Conservation (phyloP, 2,797 vertebrate genomes). For the Spinibarbus caldwelli region DNA sequence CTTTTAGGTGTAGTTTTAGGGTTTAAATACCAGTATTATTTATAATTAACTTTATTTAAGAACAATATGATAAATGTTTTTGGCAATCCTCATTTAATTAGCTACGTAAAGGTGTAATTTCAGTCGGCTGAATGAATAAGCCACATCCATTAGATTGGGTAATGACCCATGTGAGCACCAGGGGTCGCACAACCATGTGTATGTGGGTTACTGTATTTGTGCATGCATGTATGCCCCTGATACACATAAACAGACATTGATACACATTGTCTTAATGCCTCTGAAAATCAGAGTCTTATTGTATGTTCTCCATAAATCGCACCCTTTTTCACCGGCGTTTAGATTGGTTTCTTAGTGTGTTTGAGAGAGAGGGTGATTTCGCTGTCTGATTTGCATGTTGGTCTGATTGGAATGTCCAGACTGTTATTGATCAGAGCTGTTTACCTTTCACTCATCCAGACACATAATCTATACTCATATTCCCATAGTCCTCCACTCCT, state of each 20-base stretch:
- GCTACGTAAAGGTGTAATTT: neutral
- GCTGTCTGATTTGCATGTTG: slow-evolving; percentile 51
- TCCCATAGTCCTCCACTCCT: slow-evolving; percentile 59
- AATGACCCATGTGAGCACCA: slow-evolving; percentile 35
- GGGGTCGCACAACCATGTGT: slow-evolving; percentile 16
- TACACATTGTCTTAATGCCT: neutral
- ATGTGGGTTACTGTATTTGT: slow-evolving; percentile 16
- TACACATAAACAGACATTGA: neutral
- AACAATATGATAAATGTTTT: neutral
- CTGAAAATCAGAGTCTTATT: neutral
- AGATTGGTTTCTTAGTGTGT: slow-evolving; percentile 16
- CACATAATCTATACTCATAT: slow-evolving; percentile 77
- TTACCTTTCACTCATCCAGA: slow-evolving; percentile 76
- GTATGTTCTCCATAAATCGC: slow-evolving; percentile 1
- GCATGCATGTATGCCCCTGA: neutral
- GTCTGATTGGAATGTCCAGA: slow-evolving; percentile 59
- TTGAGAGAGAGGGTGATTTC: slow-evolving; percentile 13
- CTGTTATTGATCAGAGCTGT: slow-evolving; percentile 77
- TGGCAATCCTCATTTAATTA: neutral
- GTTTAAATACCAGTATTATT: neutral
- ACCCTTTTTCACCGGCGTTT: slow-evolving; percentile 10
- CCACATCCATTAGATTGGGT: neutral
- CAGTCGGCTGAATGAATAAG: neutral
- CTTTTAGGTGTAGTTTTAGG: neutral
- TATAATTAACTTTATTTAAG: neutral